phyloP scores from a whole-genome alignment of 2,888 invertebrate species.

The Meta bourneti region DNA sequence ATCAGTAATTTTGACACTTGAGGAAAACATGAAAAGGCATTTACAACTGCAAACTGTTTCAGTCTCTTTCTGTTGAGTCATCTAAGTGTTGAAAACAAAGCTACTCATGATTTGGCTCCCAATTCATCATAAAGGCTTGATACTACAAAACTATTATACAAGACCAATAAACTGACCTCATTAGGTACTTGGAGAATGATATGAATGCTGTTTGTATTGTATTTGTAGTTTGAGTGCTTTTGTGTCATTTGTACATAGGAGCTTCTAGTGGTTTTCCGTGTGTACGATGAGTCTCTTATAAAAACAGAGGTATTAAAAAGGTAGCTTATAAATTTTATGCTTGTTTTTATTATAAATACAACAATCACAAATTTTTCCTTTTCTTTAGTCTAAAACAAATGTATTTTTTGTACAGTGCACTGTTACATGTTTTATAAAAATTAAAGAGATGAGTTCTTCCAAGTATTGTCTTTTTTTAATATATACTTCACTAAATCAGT shows the following conservation, averaged over 20 bases:
- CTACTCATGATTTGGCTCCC: constrained; percentile 1
- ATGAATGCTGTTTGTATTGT: constrained; percentile 54
- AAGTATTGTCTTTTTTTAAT: constrained; percentile 39
- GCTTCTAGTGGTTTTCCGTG: constrained; percentile 65
- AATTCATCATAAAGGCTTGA: constrained; percentile 26
- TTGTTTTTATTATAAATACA: constrained; percentile 49
- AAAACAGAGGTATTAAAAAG: constrained; percentile 13
- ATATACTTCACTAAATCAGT: background rate
- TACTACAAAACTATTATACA: background rate
- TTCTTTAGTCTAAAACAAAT: constrained; percentile 60
- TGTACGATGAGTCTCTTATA: constrained; percentile 46
- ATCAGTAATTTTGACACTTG: no score
- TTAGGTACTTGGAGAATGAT: constrained; percentile 9
- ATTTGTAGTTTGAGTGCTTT: constrained; percentile 61
- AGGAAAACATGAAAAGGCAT: no score
- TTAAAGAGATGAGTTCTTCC: constrained; percentile 67
- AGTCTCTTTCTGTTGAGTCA: background rate
- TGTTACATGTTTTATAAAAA: constrained; percentile 73
- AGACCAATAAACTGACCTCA: constrained; percentile 60
- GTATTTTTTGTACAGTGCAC: constrained; percentile 75
- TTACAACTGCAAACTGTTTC: background rate
- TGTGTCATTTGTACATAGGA: constrained; percentile 69
- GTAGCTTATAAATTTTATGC: constrained; percentile 60
- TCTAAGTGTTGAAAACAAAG: background rate
- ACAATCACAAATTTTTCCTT: constrained; percentile 56